These are phyloP conservation scores for Sebastes schlegelii DNA, from an alignment of 2,113 vertebrate genomes.

Conservation along the genomic window DNA sequence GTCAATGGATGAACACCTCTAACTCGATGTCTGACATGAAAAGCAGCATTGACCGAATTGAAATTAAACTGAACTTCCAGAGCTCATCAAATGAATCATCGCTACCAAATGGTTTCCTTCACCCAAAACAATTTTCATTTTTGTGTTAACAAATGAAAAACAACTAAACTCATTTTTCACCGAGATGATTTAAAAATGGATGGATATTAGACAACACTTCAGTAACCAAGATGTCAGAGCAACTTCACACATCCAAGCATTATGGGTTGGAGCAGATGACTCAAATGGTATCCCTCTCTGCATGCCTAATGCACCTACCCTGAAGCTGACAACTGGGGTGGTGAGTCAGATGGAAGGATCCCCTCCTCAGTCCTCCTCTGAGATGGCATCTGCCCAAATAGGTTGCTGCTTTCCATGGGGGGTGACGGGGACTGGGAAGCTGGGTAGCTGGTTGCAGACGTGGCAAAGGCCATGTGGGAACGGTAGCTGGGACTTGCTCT, in stretches of 20 bases:
- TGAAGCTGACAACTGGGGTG: constrained; percentile 94
- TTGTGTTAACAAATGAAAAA: constrained; percentile 32
- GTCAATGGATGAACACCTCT: constrained; percentile 69
- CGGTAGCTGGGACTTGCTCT: constrained; percentile 86
- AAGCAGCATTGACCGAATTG: constrained; percentile 72
- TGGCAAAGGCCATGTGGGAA: constrained; percentile 90
- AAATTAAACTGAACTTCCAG: constrained; percentile 52
- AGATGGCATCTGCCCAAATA: constrained; percentile 93
- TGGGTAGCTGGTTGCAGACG: constrained; percentile 91
- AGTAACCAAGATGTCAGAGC: constrained; percentile 66
- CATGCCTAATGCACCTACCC: constrained; percentile 91
- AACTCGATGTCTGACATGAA: constrained; percentile 77
- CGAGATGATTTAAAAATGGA: constrained; percentile 44
- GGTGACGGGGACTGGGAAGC: constrained; percentile 88
- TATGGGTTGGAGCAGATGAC: constrained; percentile 73
- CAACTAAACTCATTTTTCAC: constrained; percentile 27
- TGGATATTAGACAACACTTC: constrained; percentile 45
- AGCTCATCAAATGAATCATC: constrained; percentile 63
- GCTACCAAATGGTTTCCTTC: constrained; percentile 54
- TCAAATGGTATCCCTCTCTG: constrained; percentile 70
- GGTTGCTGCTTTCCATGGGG: constrained; percentile 90
- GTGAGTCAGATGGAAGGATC: constrained; percentile 94
- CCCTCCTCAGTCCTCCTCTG: constrained; percentile 92
- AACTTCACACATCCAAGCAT: constrained; percentile 75
- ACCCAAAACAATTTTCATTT: constrained; percentile 13